Evolutionary conservation across 2,113 vertebrate species (phyloP).

Genomic region (Microtus oregoni): DNA sequence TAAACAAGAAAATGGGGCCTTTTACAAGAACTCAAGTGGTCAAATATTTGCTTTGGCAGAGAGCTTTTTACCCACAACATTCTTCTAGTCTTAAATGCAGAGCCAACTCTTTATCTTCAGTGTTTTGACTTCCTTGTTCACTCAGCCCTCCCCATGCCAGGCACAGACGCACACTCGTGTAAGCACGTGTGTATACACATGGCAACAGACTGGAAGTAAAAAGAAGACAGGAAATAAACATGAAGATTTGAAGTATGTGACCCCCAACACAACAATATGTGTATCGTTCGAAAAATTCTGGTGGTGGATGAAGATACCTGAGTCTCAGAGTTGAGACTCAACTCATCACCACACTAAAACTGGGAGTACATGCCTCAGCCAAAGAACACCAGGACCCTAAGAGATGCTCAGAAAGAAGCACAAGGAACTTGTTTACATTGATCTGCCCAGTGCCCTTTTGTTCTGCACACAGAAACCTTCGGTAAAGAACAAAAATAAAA

Average conservation of each 20-base stretch:
- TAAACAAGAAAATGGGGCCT: neutral
- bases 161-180: neutral
- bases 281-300: conserved; percentile 58
- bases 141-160: rapidly evolving
- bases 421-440: conserved; percentile 29
- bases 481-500: neutral
- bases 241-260: conserved; percentile 31
- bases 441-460: conserved; percentile 4
- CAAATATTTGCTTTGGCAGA: conserved; percentile 41
- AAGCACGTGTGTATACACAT: neutral
- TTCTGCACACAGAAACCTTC: neutral
- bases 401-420: neutral
- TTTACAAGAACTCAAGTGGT: conserved; percentile 40
- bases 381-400: conserved; percentile 58
- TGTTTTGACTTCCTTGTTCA: neutral
- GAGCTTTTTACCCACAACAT: neutral
- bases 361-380: conserved; percentile 32
- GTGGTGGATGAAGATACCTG: neutral
- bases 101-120: neutral
- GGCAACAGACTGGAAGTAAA: conserved; percentile 21
- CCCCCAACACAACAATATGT: conserved; percentile 50
- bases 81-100: conserved; percentile 9
- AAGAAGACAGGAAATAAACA: conserved; percentile 61
- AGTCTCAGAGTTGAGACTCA: conserved; percentile 60
- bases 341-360: conserved; percentile 27